A percentile compares a stretch with the other conserved stretches of the same genome.
Conservation (phyloP, 2,113 vertebrate species). For the Chaetorhynchus papuensis region DNA sequence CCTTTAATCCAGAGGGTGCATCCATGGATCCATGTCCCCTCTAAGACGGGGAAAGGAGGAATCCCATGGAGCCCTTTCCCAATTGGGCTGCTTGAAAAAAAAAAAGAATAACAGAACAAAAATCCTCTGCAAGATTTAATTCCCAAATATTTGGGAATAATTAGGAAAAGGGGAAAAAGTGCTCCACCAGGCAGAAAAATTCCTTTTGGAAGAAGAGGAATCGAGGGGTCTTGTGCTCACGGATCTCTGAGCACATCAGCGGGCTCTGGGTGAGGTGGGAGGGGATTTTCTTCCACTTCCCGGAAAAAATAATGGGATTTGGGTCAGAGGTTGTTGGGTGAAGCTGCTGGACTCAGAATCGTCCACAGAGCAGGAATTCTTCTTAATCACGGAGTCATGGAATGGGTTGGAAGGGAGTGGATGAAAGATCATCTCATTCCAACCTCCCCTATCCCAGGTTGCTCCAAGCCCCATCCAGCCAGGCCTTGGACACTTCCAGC, state of each 20-base stretch:
- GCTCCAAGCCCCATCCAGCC: background rate
- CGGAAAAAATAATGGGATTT: background rate
- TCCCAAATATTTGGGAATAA: background rate
- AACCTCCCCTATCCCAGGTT: background rate
- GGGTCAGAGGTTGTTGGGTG: background rate
- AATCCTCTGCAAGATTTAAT: background rate
- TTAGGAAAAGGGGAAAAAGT: background rate
- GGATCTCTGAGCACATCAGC: background rate
- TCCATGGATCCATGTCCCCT: background rate
- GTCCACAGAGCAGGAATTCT: accelerated
- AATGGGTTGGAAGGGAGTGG: background rate
- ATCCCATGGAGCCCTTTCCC: accelerated
- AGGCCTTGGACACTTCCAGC: background rate
- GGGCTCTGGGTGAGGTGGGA: accelerated
- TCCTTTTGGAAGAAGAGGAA: background rate
- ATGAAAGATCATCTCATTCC: background rate
- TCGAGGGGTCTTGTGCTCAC: background rate
- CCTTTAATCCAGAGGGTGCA: background rate
- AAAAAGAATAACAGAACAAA: background rate
- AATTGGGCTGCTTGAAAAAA: accelerated
- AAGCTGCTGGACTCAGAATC: accelerated
- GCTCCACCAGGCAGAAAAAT: background rate
- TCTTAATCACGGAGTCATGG: background rate
- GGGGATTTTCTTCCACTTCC: background rate
- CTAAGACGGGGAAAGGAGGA: background rate